These are phyloP conservation scores for Trichacis sp. DNA, from an alignment of 2,888 invertebrate species.

Conservation along the genomic window DNA sequence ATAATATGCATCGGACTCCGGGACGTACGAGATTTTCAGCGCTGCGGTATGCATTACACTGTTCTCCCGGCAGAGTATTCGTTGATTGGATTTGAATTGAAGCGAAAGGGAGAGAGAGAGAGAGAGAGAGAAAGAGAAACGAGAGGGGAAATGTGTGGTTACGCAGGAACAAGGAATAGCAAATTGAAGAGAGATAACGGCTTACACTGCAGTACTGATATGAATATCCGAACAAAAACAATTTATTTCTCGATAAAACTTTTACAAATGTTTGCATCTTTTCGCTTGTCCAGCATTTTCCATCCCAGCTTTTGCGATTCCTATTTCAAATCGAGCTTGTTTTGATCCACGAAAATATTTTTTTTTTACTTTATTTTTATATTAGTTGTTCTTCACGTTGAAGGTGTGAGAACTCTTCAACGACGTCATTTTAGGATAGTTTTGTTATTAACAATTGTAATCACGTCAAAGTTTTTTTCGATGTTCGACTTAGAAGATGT, in stretches of 20 bases:
- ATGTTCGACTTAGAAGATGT: too few species aligned
- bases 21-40: constrained; percentile 32
- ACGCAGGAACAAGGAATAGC: not conserved
- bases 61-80: constrained; percentile 45
- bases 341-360: too few species aligned
- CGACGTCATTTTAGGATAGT: too few species aligned
- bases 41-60: constrained; percentile 41
- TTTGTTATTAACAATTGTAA: too few species aligned
- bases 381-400: too few species aligned
- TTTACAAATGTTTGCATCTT: not conserved
- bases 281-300: not conserved
- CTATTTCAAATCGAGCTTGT: too few species aligned
- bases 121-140: constrained; percentile 42
- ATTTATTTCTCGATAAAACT: not conserved
- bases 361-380: too few species aligned
- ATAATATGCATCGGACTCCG: constrained; percentile 51
- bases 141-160: constrained; percentile 1
- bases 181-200: too few species aligned
- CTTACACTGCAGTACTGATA: too few species aligned
- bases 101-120: constrained; percentile 47
- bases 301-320: too few species aligned
- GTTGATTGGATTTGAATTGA: constrained; percentile 61
- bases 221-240: not conserved
- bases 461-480: too few species aligned
- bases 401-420: too few species aligned